Conservation (phyloP, 2,797 vertebrate species). For the Pipistrellus kuhlii region DNA sequence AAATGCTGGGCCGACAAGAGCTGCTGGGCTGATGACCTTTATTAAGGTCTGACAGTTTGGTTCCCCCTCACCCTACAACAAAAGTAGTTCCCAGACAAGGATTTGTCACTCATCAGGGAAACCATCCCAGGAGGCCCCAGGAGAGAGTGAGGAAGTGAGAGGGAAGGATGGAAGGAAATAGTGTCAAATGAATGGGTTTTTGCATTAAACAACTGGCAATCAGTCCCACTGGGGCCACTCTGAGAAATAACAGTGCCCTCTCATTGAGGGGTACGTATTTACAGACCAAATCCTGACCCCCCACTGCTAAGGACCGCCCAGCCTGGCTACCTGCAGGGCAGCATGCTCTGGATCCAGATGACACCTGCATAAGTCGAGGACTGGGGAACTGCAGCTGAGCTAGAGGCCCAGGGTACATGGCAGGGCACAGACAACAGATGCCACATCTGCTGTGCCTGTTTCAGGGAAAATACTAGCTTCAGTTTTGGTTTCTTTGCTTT, state of each 20-base stretch:
- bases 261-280: rapidly evolving
- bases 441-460: no score
- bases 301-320: rapidly evolving
- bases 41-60: background rate
- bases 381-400: background rate
- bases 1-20: background rate
- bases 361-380: no score
- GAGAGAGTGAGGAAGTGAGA: background rate
- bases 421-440: no score
- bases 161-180: background rate
- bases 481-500: background rate
- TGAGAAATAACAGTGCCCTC: background rate
- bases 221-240: background rate
- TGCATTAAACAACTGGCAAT: background rate
- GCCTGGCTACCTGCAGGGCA: background rate
- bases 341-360: background rate
- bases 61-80: background rate
- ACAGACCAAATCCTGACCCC: background rate
- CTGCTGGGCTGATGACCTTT: background rate
- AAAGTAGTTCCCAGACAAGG: background rate
- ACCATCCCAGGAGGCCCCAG: no score
- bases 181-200: rapidly evolving
- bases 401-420: no score
- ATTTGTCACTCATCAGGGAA: background rate
- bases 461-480: background rate